Evolutionary conservation across 2,888 invertebrate genomes (phyloP).

Genomic region (Pecten maximus): DNA sequence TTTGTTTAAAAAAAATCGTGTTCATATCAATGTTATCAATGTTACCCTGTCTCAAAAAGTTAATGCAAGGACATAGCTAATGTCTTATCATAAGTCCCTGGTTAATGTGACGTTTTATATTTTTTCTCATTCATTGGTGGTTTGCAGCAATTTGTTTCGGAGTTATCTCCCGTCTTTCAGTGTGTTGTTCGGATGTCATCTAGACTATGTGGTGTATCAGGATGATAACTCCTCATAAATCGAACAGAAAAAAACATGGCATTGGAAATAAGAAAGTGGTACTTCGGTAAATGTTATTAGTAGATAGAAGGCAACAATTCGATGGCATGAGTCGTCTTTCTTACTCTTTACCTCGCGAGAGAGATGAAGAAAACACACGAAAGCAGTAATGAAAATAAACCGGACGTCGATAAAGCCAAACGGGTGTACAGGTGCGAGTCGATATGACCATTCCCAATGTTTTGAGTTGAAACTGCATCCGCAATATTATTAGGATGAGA

Average conservation of each 20-base stretch:
- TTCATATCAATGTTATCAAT: no score
- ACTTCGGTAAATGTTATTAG: not conserved
- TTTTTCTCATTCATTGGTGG: no score
- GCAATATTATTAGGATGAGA: not conserved
- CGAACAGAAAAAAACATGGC: conserved; percentile 30
- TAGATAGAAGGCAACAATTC: not conserved
- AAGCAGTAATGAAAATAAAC: conserved; percentile 70
- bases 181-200: not conserved
- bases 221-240: not conserved
- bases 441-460: not conserved
- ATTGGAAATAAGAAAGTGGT: not conserved
- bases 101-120: no score
- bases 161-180: not conserved
- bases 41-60: no score
- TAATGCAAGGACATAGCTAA: no score
- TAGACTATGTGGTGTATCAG: not conserved
- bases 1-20: no score
- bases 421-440: conserved; percentile 74
- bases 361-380: conserved; percentile 72
- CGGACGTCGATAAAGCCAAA: conserved; percentile 77
- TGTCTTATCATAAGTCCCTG: no score
- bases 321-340: not conserved
- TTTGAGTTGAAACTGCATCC: not conserved
- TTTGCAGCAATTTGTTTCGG: not conserved
- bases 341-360: conserved; percentile 42